These are phyloP conservation scores for Chunga burmeisteri DNA, from an alignment of 2,113 vertebrate genomes.

Conservation along the genomic window DNA sequence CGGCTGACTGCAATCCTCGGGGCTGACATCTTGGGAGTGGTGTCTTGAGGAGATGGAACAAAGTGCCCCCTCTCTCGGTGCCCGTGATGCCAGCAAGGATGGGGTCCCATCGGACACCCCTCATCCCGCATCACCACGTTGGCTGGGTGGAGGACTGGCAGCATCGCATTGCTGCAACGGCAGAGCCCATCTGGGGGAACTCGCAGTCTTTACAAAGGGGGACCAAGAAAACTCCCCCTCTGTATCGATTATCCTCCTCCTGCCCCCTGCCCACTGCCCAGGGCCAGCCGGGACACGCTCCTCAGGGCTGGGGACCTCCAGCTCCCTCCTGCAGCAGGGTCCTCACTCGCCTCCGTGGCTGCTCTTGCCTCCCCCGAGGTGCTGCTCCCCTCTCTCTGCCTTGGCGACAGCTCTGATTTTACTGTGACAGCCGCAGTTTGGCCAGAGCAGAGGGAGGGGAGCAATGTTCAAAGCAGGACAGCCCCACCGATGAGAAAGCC, in stretches of 20 bases:
- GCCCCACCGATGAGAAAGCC: neutral
- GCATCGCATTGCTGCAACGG: neutral
- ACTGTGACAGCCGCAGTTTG: neutral
- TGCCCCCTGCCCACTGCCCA: neutral
- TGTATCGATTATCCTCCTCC: neutral
- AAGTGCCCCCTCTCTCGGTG: neutral
- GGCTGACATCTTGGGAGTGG: neutral
- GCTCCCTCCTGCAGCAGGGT: neutral
- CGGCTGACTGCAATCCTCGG: accelerated
- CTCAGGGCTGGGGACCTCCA: neutral
- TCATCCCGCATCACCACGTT: accelerated
- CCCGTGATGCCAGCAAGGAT: accelerated
- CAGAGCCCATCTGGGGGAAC: neutral
- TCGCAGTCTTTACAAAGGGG: neutral
- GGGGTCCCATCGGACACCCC: neutral
- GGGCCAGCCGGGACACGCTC: neutral
- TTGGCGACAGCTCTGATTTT: neutral
- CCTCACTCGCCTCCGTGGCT: accelerated
- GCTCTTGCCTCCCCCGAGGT: neutral
- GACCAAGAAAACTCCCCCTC: neutral
- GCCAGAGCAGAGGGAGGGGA: neutral
- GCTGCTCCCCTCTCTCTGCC: neutral
- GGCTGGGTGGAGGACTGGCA: neutral
- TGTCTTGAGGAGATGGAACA: neutral
- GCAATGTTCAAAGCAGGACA: neutral